Conservation (phyloP, 2,888 invertebrate genomes). For the Tenodera sinensis region DNA sequence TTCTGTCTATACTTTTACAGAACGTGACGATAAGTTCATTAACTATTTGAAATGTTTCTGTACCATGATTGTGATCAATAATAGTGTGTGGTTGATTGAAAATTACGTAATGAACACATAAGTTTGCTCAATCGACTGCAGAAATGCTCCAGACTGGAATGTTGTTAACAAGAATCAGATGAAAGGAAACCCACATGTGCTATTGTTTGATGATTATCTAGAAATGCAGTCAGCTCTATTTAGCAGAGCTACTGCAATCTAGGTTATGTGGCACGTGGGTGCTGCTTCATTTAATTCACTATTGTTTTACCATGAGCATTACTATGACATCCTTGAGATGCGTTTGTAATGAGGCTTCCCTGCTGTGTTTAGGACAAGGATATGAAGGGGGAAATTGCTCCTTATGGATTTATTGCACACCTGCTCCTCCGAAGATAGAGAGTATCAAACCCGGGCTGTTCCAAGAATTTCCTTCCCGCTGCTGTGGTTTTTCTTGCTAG, state of each 20-base stretch:
- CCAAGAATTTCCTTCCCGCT: too few species aligned
- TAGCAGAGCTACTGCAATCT: neutral
- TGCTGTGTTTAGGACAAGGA: too few species aligned
- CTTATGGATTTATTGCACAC: too few species aligned
- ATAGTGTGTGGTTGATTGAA: neutral
- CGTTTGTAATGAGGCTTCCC: too few species aligned
- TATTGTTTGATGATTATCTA: neutral
- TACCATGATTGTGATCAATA: too few species aligned
- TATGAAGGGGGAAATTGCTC: too few species aligned
- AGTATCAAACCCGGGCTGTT: too few species aligned
- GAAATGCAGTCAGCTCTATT: neutral
- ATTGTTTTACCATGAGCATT: neutral
- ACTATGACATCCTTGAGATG: neutral
- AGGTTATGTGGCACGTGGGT: neutral
- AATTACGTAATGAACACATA: neutral
- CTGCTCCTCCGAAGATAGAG: too few species aligned
- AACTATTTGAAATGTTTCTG: too few species aligned
- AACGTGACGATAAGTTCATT: too few species aligned
- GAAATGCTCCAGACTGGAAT: neutral
- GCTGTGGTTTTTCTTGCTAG: too few species aligned
- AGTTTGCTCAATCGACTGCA: neutral
- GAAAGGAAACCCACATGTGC: neutral
- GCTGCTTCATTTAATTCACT: neutral
- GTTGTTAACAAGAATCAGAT: neutral
- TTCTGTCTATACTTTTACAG: too few species aligned